Base-by-base conservation (phyloP, 2,888 invertebrate genomes). In the Scelioninae gen. 1 region DNA sequence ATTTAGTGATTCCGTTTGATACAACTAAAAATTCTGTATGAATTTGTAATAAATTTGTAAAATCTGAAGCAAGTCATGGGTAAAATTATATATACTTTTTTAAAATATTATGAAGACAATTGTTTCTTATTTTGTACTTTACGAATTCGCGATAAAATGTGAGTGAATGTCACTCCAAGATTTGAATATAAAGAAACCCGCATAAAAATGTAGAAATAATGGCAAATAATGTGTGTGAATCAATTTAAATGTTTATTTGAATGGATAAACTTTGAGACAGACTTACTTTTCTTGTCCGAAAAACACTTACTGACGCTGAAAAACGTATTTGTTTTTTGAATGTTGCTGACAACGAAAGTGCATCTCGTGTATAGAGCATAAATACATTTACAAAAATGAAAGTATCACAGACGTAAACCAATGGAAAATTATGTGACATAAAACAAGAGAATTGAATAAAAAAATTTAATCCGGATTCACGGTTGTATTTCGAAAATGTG, bases 341-440 rank as follows among this genome's bases (percentile, higher is more conserved):
- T 49, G 47, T 16, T 49, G 47, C 16, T 49, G 47, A 49, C 47
- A 49, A 49, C 47, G 47, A 49, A 49, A 49, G 16, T 49, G 47
- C 47, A 49, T 49, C 23, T 49, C 47, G 8, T 15, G 47, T 49
- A 10, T 49, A 49, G 16, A 49, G 23, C 13, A 45, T 49, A 49
- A 49, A 16, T 15, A 49, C 10, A 49, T n/a, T 43, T 43, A 43
- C n/a, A 43, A 43, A 43, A 49, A 49, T 49, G 15, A 43, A 49
- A 15, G 16, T 15, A 5, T 45, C 13, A 16, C 23, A 16, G 8
- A 49, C 15, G 10, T 49, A 53, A 49, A 16, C 1, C 5, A 49
- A 49, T 49, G 6, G 13, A 49, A 49, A 49, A 49, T 49, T 23
- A 23, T 23, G 23, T 23, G 23, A 23, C 23, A 23, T 23, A 23